A percentile compares a stretch with the other conserved stretches of the same genome.
Conservation (phyloP, 2,797 vertebrate species). For the Acanthurus lineatus region DNA sequence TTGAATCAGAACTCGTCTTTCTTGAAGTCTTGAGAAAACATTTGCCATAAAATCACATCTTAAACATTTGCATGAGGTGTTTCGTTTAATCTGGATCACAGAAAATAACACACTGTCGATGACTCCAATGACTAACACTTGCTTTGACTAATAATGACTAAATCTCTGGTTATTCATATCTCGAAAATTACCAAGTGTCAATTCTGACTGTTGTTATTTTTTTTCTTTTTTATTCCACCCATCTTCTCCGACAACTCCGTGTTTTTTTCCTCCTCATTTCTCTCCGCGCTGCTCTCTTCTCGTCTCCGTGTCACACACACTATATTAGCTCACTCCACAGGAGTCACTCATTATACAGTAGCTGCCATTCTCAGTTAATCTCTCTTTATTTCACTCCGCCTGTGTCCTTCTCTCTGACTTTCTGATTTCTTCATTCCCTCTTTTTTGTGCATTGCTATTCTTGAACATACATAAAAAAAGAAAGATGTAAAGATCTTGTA, state of each 20-base stretch:
- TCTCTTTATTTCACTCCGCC: conserved; percentile 6
- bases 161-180: conserved; percentile 29
- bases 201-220: conserved; percentile 26
- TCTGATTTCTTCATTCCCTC: not conserved
- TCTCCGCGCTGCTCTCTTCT: conserved; percentile 2
- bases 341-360: conserved; percentile 27
- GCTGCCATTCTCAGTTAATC: conserved; percentile 18
- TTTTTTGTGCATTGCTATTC: not conserved
- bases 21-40: too few relatives aligned
- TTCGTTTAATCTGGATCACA: conserved; percentile 12
- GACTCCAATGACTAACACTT: not conserved
- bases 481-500: conserved; percentile 3
- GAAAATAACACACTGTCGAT: not conserved
- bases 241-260: not conserved
- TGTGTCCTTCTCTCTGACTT: not conserved
- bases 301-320: conserved; percentile 3
- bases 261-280: conserved; percentile 1
- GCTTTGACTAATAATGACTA: conserved; percentile 13
- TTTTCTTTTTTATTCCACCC: not conserved
- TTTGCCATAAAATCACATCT: too few relatives aligned
- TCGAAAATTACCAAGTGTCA: not conserved
- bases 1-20: too few relatives aligned
- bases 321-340: conserved; percentile 21
- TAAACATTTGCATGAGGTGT: not conserved
- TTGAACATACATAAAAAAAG: conserved; percentile 2